A percentile compares a stretch with the other conserved stretches of the same genome.
These are phyloP conservation scores for Laspeyria flexula DNA, from an alignment of 2,888 invertebrate genomes.

Conservation along the genomic window DNA sequence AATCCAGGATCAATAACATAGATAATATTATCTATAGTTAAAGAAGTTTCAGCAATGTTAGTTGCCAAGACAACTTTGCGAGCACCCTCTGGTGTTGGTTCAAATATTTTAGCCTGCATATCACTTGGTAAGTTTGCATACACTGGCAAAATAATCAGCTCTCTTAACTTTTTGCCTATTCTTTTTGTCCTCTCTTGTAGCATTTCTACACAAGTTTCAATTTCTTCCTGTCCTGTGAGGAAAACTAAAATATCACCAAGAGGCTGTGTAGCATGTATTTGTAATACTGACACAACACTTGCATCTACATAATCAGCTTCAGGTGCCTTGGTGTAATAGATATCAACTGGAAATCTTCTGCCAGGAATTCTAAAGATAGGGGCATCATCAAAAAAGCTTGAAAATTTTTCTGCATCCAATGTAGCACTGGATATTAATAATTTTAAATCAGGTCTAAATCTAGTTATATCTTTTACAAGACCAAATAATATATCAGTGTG, in stretches of 20 bases:
- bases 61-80: slow-evolving; percentile 99
- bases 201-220: slow-evolving; percentile 95
- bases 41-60: slow-evolving; percentile 99
- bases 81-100: slow-evolving; percentile 98
- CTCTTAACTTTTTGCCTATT: slow-evolving; percentile 96
- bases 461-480: slow-evolving; percentile 97
- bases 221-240: slow-evolving; percentile 97
- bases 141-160: slow-evolving; percentile 96
- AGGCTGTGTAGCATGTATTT: slow-evolving; percentile 99
- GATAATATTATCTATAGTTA: slow-evolving; percentile 99
- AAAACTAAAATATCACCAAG: slow-evolving; percentile 98
- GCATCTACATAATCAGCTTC: slow-evolving; percentile 99
- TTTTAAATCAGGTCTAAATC: slow-evolving; percentile 97
- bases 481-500: slow-evolving; percentile 99
- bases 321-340: slow-evolving; percentile 99
- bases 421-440: slow-evolving; percentile 99
- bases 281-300: slow-evolving; percentile 97
- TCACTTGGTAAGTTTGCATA: slow-evolving; percentile 99
- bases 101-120: slow-evolving; percentile 99
- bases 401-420: slow-evolving; percentile 98
- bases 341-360: slow-evolving; percentile 98
- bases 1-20: slow-evolving; percentile 99
- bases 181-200: slow-evolving; percentile 95
- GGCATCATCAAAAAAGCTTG: slow-evolving; percentile 98
- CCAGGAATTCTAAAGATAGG: slow-evolving; percentile 99